These are phyloP conservation scores for Megalopta genalis DNA, from an alignment of 1,140 invertebrate species.

Conservation along the genomic window DNA sequence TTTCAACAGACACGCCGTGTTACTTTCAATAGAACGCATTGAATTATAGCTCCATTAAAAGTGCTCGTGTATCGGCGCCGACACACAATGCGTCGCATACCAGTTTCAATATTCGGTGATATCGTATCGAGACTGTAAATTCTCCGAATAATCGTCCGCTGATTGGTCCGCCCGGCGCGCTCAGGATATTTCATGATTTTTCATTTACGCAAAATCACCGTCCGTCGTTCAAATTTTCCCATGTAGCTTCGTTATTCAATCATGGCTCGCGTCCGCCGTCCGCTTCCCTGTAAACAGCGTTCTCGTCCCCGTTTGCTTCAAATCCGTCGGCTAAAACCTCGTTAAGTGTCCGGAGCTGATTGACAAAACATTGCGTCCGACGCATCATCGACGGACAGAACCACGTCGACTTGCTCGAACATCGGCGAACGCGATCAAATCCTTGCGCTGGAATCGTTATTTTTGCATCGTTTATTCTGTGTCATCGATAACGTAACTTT, in stretches of 20 bases:
- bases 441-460: too few relatives aligned
- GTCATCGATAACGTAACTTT: too few relatives aligned
- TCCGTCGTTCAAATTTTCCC: neutral
- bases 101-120: constrained; percentile 4
- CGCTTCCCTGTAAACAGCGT: neutral
- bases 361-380: neutral
- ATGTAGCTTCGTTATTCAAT: neutral
- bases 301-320: neutral
- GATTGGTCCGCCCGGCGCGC: neutral
- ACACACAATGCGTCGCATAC: neutral
- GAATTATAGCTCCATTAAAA: constrained; percentile 8
- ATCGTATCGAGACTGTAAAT: neutral
- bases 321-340: neutral
- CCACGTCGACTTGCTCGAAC: too few relatives aligned
- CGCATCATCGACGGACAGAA: neutral
- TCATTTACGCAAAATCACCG: neutral
- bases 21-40: neutral
- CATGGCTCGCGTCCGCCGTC: neutral
- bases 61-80: too few relatives aligned
- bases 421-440: too few relatives aligned
- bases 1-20: neutral
- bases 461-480: too few relatives aligned
- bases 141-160: constrained; percentile 2
- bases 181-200: constrained; percentile 2
- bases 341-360: neutral